phyloP scores from a whole-genome alignment of 2,888 invertebrate species.

The Muschampia plurimacula region DNA sequence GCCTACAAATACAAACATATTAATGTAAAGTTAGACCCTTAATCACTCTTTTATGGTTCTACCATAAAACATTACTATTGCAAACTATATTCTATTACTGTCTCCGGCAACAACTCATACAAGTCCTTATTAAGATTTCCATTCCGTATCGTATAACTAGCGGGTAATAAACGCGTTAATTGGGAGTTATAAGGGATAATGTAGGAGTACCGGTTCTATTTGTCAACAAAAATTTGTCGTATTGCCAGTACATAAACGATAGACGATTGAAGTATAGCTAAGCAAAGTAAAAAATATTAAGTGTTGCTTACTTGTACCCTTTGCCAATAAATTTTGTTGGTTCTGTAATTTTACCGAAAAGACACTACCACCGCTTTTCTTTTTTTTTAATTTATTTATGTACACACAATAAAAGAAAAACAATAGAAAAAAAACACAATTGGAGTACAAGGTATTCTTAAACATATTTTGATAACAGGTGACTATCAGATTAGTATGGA shows the following conservation, averaged over 20 bases:
- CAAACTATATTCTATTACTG: slow-evolving; percentile 5
- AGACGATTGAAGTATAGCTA: background rate
- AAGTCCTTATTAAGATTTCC: slow-evolving; percentile 23
- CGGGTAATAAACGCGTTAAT: slow-evolving; percentile 26
- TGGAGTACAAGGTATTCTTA: too few species aligned
- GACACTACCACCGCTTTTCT: too few species aligned
- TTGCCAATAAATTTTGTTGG: background rate
- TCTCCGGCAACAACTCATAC: slow-evolving; percentile 5
- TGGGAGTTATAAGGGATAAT: slow-evolving; percentile 8
- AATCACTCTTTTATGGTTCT: background rate
- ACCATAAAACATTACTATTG: background rate
- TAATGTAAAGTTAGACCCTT: background rate
- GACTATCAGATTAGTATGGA: too few species aligned
- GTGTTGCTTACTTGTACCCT: background rate
- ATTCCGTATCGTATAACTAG: slow-evolving; percentile 16
- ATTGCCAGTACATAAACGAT: background rate
- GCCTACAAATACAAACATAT: background rate
- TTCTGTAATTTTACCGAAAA: too few species aligned
- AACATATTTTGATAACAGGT: too few species aligned
- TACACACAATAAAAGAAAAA: too few species aligned
- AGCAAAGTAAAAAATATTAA: background rate
- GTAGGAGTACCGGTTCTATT: slow-evolving; percentile 18
- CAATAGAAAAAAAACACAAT: too few species aligned
- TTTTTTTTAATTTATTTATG: too few species aligned
- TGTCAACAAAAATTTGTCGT: background rate